Conservation (phyloP, 1,140 invertebrate species). For the Rhopalosiphum maidis region DNA sequence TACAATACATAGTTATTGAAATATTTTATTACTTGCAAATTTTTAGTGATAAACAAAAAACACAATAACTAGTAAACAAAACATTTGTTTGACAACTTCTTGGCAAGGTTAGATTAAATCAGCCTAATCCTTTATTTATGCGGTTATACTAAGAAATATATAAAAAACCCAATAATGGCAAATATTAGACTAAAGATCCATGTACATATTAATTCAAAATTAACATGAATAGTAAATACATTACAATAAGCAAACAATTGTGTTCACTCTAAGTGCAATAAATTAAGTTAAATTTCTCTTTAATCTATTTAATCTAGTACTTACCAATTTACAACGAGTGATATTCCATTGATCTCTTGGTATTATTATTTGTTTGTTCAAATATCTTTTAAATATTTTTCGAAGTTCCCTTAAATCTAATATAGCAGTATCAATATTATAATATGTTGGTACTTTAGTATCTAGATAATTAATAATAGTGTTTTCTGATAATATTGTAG, state of each 20-base stretch:
- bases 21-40: background rate
- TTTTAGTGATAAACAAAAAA: background rate
- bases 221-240: background rate
- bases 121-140: background rate
- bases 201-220: background rate
- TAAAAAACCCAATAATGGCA: background rate
- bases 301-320: background rate
- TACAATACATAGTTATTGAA: background rate
- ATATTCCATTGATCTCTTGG: slow-evolving; percentile 38
- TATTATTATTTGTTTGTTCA: slow-evolving; percentile 33
- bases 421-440: background rate
- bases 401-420: background rate
- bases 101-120: background rate
- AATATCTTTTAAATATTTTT: background rate
- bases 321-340: slow-evolving; percentile 15
- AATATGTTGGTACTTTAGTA: background rate
- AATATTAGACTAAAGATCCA: background rate
- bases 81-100: background rate
- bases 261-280: too few species aligned
- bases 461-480: background rate
- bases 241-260: background rate
- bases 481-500: slow-evolving; percentile 2
- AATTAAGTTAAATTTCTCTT: too few species aligned
- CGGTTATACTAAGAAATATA: background rate
- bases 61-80: background rate